These are phyloP conservation scores for Bothrops alternatus DNA, from an alignment of 2,797 vertebrate species.

Conservation along the genomic window DNA sequence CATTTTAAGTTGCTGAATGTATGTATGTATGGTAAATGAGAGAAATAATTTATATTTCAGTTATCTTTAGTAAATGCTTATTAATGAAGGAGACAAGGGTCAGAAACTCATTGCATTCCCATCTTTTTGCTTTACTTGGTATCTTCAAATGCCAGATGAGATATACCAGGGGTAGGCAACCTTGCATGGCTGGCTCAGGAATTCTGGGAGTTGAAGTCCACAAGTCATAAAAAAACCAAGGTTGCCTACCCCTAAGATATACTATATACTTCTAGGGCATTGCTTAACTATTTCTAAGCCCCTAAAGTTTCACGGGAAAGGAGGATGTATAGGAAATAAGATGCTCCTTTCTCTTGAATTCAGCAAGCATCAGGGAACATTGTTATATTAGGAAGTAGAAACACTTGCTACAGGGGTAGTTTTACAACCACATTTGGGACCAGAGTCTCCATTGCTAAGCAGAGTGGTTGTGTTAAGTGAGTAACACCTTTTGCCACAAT, in stretches of 20 bases:
- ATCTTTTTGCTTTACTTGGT: not conserved
- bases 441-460: not conserved
- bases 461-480: not conserved
- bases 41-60: not conserved
- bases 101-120: not conserved
- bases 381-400: not conserved
- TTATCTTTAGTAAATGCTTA: not conserved
- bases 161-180: not conserved
- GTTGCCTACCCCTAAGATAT: not conserved
- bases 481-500: not conserved
- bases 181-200: too few relatives aligned
- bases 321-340: not conserved
- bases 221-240: too few relatives aligned
- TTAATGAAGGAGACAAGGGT: not conserved
- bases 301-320: not conserved
- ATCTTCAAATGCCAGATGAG: not conserved
- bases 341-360: not conserved
- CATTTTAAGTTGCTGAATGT: not conserved
- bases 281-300: not conserved
- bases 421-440: not conserved
- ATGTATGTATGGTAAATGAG: not conserved
- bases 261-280: not conserved
- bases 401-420: not conserved
- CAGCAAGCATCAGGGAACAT: not conserved
- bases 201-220: too few relatives aligned